Evolutionary conservation across 2,113 vertebrate species (phyloP).

Genomic region (Burhinus bistriatus): DNA sequence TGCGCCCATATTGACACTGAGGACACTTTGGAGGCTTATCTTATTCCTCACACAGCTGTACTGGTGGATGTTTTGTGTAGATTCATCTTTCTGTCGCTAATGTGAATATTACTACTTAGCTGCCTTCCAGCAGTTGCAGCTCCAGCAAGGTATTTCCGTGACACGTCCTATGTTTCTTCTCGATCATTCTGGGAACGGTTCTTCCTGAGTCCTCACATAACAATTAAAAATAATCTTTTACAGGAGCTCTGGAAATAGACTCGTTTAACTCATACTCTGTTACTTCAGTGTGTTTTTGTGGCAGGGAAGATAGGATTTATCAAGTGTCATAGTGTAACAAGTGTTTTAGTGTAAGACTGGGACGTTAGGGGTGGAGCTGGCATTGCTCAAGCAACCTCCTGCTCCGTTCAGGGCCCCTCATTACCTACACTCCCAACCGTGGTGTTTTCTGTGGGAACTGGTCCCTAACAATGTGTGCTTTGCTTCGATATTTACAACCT

Average conservation of each 20-base stretch:
- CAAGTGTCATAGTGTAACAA: neutral
- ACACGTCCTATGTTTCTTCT: neutral
- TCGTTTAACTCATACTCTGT: neutral
- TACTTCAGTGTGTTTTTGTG: neutral
- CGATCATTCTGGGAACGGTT: neutral
- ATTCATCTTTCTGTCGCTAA: neutral
- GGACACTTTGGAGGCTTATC: neutral
- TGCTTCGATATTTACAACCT: neutral
- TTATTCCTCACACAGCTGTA: neutral
- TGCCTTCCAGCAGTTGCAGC: neutral
- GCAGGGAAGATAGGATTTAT: neutral
- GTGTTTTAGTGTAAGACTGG: neutral
- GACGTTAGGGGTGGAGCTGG: neutral
- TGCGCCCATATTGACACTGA: accelerated
- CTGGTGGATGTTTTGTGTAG: neutral
- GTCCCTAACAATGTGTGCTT: slow-evolving; percentile 30
- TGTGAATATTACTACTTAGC: neutral
- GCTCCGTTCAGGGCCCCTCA: neutral
- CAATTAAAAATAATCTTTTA: neutral
- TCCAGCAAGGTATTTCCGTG: neutral
- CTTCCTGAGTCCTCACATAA: neutral
- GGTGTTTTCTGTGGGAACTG: slow-evolving; percentile 49
- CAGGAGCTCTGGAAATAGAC: neutral
- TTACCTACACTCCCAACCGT: neutral
- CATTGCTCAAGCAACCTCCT: neutral